These are phyloP conservation scores for Garrulus glandarius DNA, from an alignment of 2,797 vertebrate species.

Conservation along the genomic window DNA sequence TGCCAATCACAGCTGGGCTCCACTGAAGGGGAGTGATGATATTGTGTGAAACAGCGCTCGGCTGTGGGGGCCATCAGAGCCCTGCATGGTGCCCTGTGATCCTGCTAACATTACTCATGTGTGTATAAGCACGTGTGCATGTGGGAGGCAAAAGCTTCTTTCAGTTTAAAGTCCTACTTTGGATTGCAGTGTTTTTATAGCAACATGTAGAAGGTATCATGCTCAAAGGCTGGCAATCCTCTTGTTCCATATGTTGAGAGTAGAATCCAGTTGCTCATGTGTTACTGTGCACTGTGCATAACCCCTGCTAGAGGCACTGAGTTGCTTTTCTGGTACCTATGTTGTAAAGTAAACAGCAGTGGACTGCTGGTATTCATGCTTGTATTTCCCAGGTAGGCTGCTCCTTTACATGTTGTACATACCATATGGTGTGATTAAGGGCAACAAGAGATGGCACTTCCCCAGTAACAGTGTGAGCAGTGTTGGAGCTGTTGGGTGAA, in stretches of 20 bases:
- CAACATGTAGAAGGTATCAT: neutral
- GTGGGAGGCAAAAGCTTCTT: neutral
- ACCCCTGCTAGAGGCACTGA: neutral
- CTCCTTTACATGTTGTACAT: neutral
- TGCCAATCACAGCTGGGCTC: rapidly evolving
- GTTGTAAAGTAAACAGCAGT: neutral
- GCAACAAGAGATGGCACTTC: neutral
- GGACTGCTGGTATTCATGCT: neutral
- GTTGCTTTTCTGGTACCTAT: neutral
- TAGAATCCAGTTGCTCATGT: neutral
- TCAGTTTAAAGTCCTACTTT: neutral
- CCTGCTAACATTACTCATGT: neutral
- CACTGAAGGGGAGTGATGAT: neutral
- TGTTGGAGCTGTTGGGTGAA: neutral
- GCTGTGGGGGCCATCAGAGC: neutral
- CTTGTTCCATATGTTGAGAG: neutral
- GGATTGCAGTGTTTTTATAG: neutral
- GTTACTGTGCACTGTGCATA: neutral
- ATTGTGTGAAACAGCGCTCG: rapidly evolving
- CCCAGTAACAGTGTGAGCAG: neutral
- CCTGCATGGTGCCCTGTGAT: rapidly evolving
- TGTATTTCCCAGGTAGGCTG: neutral
- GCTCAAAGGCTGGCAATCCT: neutral
- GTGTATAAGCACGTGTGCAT: neutral
- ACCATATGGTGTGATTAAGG: neutral